phyloP scores from a whole-genome alignment of 1,140 invertebrate species.

The Drosophila bocqueti region DNA sequence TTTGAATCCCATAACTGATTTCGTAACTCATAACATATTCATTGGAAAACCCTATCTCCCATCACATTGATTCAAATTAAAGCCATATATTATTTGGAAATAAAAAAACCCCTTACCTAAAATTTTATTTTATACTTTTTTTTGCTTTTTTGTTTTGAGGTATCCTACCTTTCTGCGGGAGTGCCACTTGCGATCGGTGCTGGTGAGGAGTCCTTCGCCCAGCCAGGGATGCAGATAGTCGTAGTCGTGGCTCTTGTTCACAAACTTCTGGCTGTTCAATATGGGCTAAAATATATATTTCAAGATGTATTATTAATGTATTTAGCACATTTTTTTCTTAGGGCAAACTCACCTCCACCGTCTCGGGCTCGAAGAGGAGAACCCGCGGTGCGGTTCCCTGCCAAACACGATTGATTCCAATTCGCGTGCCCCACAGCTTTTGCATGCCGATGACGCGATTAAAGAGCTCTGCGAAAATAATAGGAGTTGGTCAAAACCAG shows the following conservation, averaged over 20 bases:
- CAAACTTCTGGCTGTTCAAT: slow-evolving; percentile 89
- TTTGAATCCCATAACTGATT: neutral
- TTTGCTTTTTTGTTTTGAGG: too few species aligned
- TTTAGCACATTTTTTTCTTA: neutral
- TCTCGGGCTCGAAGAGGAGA: slow-evolving; percentile 85
- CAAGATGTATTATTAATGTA: neutral
- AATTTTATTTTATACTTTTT: neutral
- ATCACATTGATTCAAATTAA: neutral
- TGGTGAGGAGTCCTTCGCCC: slow-evolving; percentile 91
- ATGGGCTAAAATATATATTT: slow-evolving; percentile 86
- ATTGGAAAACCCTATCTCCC: neutral
- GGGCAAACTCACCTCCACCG: slow-evolving; percentile 81
- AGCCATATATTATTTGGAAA: slow-evolving; percentile 1
- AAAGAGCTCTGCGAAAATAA: slow-evolving; percentile 85
- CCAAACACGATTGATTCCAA: slow-evolving; percentile 86
- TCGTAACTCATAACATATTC: neutral
- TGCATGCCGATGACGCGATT: slow-evolving; percentile 85
- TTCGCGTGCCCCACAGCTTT: slow-evolving; percentile 85
- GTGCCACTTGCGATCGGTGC: slow-evolving; percentile 86
- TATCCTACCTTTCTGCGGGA: slow-evolving; percentile 83
- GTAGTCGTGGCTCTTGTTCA: slow-evolving; percentile 91
- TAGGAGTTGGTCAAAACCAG: slow-evolving; percentile 46
- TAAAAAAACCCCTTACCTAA: too few species aligned
- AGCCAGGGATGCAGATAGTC: slow-evolving; percentile 91
- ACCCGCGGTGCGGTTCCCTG: slow-evolving; percentile 85